Evolutionary conservation across 2,113 vertebrate species (phyloP), one percentile per base, ranked within the genome.

Genomic region (Calidris pugnax): DNA sequence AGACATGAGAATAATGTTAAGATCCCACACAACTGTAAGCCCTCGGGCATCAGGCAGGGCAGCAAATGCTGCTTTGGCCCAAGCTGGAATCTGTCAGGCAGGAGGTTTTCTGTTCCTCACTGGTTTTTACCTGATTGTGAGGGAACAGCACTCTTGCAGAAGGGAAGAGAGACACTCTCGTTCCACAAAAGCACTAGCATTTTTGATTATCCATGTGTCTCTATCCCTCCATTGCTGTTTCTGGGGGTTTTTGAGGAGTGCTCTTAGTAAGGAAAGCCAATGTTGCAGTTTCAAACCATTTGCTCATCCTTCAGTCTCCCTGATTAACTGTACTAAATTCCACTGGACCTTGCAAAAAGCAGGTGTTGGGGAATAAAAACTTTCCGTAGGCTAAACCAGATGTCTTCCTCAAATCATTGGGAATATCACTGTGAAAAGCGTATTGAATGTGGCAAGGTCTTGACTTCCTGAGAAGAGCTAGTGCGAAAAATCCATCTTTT

Each of bases 401-500:
- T 26, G 37, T 69, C 37, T 94, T 48, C n/a, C 41, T 83, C n/a
- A 81, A 71, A 82, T 89, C 83, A 76, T 19, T n/a, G 35, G 41
- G 53, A 92, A 47, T 60, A 72, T 67, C 60, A 48, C 35, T 88
- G 50, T 83, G 53, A 89, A 69, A 95, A 91, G 56, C 22, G 6
- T 64, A 85, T 50, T 85, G 73, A 78, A 79, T 73, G 48, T 57
- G 68, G 37, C 85, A 95, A 76, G 43, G 59, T 83, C 76, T 84
- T 91, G 62, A 64, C 71, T 66, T 91, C 72, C 77, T 87, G 90
- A 51, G 63, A 82, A 94, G 22, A 77, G 39, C 32, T 27, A 79
- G 57, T 45, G 76, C 68, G 51, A 87, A 75, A 84, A 93, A 81
- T 71, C 14, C 43, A 43, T 53, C 27, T 83, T 94, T 94, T 77